These are phyloP conservation scores for Palythoa grandis DNA, from an alignment of 92 coral and sea anemone genomes.

Conservation along the genomic window DNA sequence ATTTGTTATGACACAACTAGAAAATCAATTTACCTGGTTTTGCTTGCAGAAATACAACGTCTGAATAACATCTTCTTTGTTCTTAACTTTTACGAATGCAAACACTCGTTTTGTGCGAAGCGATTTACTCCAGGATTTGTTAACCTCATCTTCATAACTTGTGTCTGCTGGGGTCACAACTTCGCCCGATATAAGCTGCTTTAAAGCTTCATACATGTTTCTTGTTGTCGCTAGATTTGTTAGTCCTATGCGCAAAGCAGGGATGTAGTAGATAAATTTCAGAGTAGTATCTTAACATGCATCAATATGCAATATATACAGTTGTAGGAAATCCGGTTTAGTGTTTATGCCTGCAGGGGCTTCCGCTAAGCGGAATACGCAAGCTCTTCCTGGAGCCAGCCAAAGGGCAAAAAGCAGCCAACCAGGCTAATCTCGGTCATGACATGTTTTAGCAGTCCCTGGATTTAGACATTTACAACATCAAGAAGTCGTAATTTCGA, in stretches of 20 bases:
- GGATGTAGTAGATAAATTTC: too few species aligned
- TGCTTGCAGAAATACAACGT: slow-evolving; percentile 5
- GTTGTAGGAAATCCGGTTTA: too few species aligned
- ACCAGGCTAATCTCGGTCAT: too few species aligned
- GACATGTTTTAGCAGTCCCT: too few species aligned
- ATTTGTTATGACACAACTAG: background rate
- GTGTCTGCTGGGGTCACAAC: background rate
- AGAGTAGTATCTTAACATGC: too few species aligned
- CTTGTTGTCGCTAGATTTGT: background rate
- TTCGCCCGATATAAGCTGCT: slow-evolving; percentile 16
- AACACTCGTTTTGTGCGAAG: background rate
- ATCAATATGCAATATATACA: too few species aligned
- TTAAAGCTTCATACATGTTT: background rate
- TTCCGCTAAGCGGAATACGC: too few species aligned
- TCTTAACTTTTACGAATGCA: slow-evolving; percentile 23
- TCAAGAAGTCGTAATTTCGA: too few species aligned
- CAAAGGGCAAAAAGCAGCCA: too few species aligned
- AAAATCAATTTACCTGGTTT: background rate
- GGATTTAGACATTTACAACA: too few species aligned
- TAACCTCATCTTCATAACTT: slow-evolving; percentile 19
- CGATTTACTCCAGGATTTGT: slow-evolving; percentile 3
- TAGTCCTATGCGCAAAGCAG: too few species aligned
- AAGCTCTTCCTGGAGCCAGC: too few species aligned
- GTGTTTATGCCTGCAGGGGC: background rate
- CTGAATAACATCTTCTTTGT: slow-evolving; percentile 9